These are phyloP conservation scores for Tribolium madens DNA, from an alignment of 1,140 invertebrate species.

Conservation along the genomic window DNA sequence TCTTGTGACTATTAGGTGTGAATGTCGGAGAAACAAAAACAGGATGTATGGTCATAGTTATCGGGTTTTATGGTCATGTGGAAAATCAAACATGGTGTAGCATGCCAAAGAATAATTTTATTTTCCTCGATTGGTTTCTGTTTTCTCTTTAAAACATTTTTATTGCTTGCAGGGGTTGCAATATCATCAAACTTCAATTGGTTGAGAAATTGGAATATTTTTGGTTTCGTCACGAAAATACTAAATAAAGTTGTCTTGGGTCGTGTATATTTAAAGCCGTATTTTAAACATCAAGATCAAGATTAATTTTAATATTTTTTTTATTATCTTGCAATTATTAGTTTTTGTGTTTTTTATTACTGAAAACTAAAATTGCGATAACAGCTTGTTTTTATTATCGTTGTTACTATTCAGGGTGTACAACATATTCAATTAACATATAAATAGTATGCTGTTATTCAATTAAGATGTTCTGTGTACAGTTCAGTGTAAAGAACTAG, in stretches of 20 bases:
- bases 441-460: not conserved
- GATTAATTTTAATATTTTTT: too few relatives aligned
- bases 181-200: not conserved
- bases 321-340: too few relatives aligned
- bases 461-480: not conserved
- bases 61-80: not conserved
- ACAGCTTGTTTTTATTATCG: not conserved
- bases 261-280: too few relatives aligned
- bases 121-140: not conserved
- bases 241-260: too few relatives aligned
- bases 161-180: not conserved
- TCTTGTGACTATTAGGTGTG: not conserved
- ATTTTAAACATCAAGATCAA: too few relatives aligned
- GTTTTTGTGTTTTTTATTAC: too few relatives aligned
- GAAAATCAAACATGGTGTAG: not conserved
- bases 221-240: too few relatives aligned
- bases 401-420: too few relatives aligned
- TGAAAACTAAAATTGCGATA: too few relatives aligned
- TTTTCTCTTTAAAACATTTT: too few relatives aligned
- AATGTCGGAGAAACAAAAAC: constrained; percentile 3
- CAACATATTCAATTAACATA: too few relatives aligned
- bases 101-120: constrained; percentile 9
- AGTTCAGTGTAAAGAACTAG: not conserved
- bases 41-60: constrained; percentile 12
- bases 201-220: too few relatives aligned